Percentiles rank a stretch among this genome's conserved stretches.
Evolutionary conservation across 2,888 invertebrate species (phyloP).

Genomic region (Himalopsyche tibetana): DNA sequence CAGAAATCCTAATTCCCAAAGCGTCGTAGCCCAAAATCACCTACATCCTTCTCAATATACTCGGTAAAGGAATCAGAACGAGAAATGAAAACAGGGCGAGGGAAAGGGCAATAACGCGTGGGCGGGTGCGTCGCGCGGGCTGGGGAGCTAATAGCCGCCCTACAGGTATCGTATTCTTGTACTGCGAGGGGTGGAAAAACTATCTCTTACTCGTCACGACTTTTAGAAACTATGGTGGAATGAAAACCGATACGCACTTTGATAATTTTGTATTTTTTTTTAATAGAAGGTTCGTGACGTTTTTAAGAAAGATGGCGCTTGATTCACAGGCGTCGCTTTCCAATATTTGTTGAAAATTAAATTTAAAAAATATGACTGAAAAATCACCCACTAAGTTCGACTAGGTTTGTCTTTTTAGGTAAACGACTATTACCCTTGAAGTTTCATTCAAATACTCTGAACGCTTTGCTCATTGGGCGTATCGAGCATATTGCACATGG

Average conservation of each 20-base stretch:
- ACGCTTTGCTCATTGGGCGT: too few relatives aligned
- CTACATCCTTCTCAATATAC: constrained; percentile 60
- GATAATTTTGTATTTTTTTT: constrained; percentile 34
- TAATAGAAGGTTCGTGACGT: constrained; percentile 27
- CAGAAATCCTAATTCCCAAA: constrained; percentile 53
- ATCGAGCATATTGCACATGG: too few relatives aligned
- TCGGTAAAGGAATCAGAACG: constrained; percentile 56
- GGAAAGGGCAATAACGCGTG: constrained; percentile 37
- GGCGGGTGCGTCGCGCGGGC: neutral
- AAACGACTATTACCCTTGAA: too few relatives aligned
- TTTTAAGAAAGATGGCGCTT: neutral
- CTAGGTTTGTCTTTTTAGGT: too few relatives aligned
- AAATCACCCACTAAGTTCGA: too few relatives aligned
- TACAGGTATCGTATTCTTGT: constrained; percentile 46
- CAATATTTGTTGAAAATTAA: neutral
- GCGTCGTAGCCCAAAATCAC: constrained; percentile 53
- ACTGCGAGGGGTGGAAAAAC: constrained; percentile 22
- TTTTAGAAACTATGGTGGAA: constrained; percentile 24
- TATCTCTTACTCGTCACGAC: constrained; percentile 31
- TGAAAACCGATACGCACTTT: constrained; percentile 30
- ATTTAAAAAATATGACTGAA: neutral
- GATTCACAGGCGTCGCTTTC: neutral
- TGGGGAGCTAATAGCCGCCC: constrained; percentile 50
- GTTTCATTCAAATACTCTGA: too few relatives aligned
- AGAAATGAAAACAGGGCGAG: constrained; percentile 52